Evolutionary conservation across 2,113 vertebrate genomes (phyloP).

Genomic region (Acrocephalus arundinaceus): DNA sequence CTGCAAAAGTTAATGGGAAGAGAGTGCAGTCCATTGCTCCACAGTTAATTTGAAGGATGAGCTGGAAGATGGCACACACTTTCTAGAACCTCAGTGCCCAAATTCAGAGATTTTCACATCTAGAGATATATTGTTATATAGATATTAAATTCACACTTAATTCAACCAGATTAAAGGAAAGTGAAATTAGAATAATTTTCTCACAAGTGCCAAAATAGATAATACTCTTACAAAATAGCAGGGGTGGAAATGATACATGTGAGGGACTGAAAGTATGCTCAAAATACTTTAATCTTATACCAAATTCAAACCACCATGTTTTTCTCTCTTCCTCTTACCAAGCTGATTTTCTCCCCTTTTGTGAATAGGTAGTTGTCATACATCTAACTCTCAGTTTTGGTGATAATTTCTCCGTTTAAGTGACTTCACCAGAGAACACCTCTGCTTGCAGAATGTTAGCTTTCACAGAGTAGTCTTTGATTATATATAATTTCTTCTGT

Average conservation of each 20-base stretch:
- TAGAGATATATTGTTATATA: not conserved
- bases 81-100: not conserved
- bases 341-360: not conserved
- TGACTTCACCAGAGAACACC: not conserved
- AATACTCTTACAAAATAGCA: not conserved
- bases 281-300: not conserved
- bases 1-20: not conserved
- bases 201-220: not conserved
- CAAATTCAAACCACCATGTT: not conserved
- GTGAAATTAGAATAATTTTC: not conserved
- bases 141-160: not conserved
- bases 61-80: not conserved
- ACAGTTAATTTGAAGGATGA: not conserved
- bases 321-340: not conserved
- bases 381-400: not conserved
- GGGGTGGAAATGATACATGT: not conserved
- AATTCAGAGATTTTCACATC: not conserved
- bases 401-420: not conserved
- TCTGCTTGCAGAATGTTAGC: not conserved
- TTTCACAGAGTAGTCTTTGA: not conserved
- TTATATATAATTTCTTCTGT: not conserved
- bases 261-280: not conserved
- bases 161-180: not conserved
- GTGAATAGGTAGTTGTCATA: not conserved
- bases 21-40: not conserved